Evolutionary conservation across 2,113 vertebrate species (phyloP).

Genomic region (Sebastes schlegelii): DNA sequence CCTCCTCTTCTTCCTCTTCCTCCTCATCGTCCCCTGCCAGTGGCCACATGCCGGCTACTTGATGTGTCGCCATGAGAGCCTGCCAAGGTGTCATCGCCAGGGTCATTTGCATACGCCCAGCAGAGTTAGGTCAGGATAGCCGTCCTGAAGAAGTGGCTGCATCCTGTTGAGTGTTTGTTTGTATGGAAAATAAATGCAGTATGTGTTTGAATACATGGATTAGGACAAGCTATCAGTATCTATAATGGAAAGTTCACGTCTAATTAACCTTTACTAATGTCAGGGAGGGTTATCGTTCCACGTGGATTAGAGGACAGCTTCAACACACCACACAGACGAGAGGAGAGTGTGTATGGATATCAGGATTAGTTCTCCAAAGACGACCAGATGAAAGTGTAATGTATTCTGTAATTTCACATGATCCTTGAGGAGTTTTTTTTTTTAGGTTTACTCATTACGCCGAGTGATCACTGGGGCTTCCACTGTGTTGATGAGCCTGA

Average conservation of each 20-base stretch:
- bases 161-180: conserved; percentile 35
- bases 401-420: conserved; percentile 28
- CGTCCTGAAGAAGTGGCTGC: conserved; percentile 53
- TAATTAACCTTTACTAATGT: conserved; percentile 74
- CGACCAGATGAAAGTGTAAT: conserved; percentile 52
- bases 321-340: neutral
- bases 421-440: conserved; percentile 17
- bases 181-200: conserved; percentile 1
- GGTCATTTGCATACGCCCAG: conserved; percentile 52
- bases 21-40: conserved; percentile 4
- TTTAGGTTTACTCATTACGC: neutral
- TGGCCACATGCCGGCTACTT: conserved; percentile 55
- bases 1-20: neutral
- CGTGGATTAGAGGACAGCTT: conserved; percentile 43
- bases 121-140: conserved; percentile 59
- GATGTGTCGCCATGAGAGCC: conserved; percentile 76
- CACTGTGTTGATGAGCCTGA: neutral
- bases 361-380: conserved; percentile 39
- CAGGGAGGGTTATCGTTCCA: conserved; percentile 56
- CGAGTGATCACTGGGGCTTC: neutral
- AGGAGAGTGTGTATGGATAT: conserved; percentile 8
- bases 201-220: conserved; percentile 26
- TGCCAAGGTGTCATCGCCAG: conserved; percentile 62
- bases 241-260: conserved; percentile 58
- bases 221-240: conserved; percentile 51